Base-by-base conservation (phyloP, 2,113 vertebrate genomes). In the Paraplagusia blochii region DNA sequence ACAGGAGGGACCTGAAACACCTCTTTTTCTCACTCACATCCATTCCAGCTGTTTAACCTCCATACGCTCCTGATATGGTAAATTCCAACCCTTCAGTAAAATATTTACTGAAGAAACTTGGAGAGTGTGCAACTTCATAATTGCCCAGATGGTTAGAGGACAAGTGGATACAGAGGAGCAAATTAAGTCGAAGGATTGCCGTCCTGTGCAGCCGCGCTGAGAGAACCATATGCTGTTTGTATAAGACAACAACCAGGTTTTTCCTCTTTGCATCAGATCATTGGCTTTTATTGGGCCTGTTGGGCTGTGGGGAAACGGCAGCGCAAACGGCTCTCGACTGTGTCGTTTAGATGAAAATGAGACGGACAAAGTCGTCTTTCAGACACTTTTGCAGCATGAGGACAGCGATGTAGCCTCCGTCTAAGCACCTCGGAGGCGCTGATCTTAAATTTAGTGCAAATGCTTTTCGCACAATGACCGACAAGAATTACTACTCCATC, bases 261-360 rank as follows among this genome's bases (percentile, higher is more conserved):
- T 78, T 67, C 59, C 80, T 77, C 47, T 79, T 83, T 77, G 70
- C 53, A 76, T 55, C 83, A 82, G 81, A 80, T 86, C 85, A 88
- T 89, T 90, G 83, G 65, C 44, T 88, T 90, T 89, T 88, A 87
- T 87, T 79, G 80, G 78, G 86, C 80, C 85, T 74, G 68, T 84
- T 65, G 65, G 82, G 81, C 88, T 85, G 73, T 42, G 72, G 80
- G 69, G 71, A 83, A 83, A 55, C 63, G 58, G 71, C n/a, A 80
- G 58, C 82, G 76, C 54, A 66, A 87, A 88, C 84, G 72, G 62
- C 70, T 65, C 79, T 78, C 78, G 49, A 49, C 46, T 72, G 79
- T 80, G 83, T 72, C 64, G 69, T 88, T 84, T 80, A 79, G 64
- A 85, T 89, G 87, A 81, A 88, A 91, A 89, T 84, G 59, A 88